Evolutionary conservation across 2,113 vertebrate species (phyloP), one percentile per base, ranked within the genome.

Genomic region (Oncorhynchus masou): DNA sequence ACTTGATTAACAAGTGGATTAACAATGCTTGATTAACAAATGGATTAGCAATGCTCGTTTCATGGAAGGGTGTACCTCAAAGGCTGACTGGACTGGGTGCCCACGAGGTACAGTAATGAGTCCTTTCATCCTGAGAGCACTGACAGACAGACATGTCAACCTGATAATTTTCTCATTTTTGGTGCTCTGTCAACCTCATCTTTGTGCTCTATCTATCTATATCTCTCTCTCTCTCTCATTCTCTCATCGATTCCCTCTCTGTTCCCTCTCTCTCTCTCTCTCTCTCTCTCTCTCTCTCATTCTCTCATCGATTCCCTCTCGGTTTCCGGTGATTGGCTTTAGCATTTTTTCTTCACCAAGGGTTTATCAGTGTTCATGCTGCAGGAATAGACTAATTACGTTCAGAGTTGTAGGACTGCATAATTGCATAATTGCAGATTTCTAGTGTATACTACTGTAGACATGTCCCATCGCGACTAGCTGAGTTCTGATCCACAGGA

Each of bases 1-100:
- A 92, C 84, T 93, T 93, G 92, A 94, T 94, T 92, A 94, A 93
- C 91, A 93, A 92, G 92, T 92, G 92, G 93, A 92, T 93, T 94
- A 94, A 93, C 89, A 87, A 87, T 87, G 92, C 91, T 90, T 79
- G 84, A 92, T 92, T 92, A 88, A 91, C 6, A 34, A 88, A 92
- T 91, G 92, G 90, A 92, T 93, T 94, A 94, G 92, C 90, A 86
- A 87, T 87, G 91, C 91, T 91, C 78, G 83, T 93, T 92, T 93
- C 89, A 91, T 90, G 90, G 90, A 84, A 87, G 86, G 90, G 90
- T 92, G 89, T 90, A 91, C 90, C 92, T 94, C 91, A 92, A 92
- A 93, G 92, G 87, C 88, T 89, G 85, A 74, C 86, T 81, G 86
- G 86, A 89, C 88, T 88, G 86, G 88, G 88, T 88, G 90, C 87